Conservation (phyloP, 2,797 vertebrate species). For the Eupleurogrammus muticus region DNA sequence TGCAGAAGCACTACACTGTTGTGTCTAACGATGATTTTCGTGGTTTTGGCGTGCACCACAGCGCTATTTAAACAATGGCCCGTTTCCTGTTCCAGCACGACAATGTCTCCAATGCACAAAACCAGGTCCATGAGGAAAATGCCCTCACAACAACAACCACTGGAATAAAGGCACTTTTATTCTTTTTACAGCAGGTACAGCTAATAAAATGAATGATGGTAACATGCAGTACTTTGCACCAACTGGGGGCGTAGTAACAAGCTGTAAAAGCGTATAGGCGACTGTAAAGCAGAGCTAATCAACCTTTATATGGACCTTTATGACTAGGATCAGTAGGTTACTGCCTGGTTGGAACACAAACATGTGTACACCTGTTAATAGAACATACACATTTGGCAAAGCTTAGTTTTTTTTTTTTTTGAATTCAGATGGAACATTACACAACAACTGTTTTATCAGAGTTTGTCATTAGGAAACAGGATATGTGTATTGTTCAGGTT, state of each 20-base stretch:
- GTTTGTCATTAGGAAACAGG: no score
- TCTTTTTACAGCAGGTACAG: not conserved
- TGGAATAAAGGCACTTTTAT: not conserved
- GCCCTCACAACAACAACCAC: not conserved
- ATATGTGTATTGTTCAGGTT: not conserved
- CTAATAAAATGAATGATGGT: not conserved
- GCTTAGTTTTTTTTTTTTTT: no score
- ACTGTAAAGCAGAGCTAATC: not conserved
- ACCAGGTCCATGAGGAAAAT: not conserved
- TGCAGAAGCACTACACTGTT: not conserved
- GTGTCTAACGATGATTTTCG: not conserved
- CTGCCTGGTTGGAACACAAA: no score
- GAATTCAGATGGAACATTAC: no score
- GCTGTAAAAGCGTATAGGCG: not conserved
- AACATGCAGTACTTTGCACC: not conserved
- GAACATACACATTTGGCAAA: no score
- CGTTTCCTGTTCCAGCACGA: slow-evolving; percentile 52
- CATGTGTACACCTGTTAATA: no score
- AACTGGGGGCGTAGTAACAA: no score
- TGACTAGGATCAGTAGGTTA: no score
- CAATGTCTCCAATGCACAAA: slow-evolving; percentile 21
- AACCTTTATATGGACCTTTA: no score
- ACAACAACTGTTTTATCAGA: no score
- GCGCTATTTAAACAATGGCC: slow-evolving; percentile 18
- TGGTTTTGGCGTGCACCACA: not conserved